Base-by-base conservation (phyloP, 30 jellyfish, hydroid and myxozoan species). In the Aurelia coerulea region DNA sequence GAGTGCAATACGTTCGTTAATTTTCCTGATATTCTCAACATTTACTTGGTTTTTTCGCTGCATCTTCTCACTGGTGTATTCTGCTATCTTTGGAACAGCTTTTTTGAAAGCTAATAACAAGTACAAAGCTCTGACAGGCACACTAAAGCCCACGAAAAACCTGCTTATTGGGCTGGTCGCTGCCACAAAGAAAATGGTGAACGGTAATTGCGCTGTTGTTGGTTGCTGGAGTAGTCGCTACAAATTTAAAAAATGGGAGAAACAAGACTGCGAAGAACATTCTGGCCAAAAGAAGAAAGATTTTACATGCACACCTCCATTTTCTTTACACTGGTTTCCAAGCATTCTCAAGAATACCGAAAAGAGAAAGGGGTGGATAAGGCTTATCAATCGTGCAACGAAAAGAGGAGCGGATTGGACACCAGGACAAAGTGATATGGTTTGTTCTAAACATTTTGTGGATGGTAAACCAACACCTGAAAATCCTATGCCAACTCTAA, bases 401-500 rank as follows among this genome's bases (percentile, higher is more conserved):
- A 32, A 51, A 46, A 15, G 42, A 29, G 56, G 31, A 34, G 73
- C 75, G 7, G 46, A 17, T 19, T 52, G 73, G 33, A 56, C 33
- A 17, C 74, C 86, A 32, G 73, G 37, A 31, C 58, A 56, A 49
- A 75, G 73, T 16, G 86, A 75, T 52, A 34, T 32, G 53, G 86
- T 82, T 46, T 68, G 92, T 84, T 82, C 92, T 49, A 82, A 82
- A 77, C 92, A 82, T 49, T 82, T 69, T 59, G 41, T 52, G 18
- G 77, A 52, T 82, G 92, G 92, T 14, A 70, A 82, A 82, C 76
- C 83, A 82, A 82, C 92, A 49, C 11, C 87, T 5, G 35, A 34
- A 56, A 52, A 54, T 53, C 79, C 65, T 29, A 23, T 39, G 35
- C 86, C 92, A 29, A 54, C 85, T 18, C 33, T 82, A 37, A 33